phyloP scores from a whole-genome alignment of 2,797 vertebrate species.

The Gastrophryne carolinensis region DNA sequence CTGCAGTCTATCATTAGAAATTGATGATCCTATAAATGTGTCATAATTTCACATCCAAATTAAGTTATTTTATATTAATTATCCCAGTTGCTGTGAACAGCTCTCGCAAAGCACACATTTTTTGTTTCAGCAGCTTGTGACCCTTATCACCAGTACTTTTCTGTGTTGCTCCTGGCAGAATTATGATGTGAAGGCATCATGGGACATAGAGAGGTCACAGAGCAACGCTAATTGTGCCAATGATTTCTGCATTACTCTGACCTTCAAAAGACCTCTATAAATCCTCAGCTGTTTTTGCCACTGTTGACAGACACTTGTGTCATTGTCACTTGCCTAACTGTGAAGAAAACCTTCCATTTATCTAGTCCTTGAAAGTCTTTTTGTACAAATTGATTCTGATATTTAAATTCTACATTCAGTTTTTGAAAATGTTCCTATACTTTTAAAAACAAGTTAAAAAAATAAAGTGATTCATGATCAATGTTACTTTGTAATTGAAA shows the following conservation, averaged over 20 bases:
- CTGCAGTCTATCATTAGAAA: conserved; percentile 39
- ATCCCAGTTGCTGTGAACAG: conserved; percentile 36
- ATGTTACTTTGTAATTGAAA: neutral
- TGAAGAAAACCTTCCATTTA: conserved; percentile 6
- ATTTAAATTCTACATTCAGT: conserved; percentile 1
- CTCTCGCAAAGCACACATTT: conserved; percentile 17
- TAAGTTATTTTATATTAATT: conserved; percentile 44
- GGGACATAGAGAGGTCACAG: conserved; percentile 22
- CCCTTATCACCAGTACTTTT: conserved; percentile 29
- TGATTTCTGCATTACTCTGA: conserved; percentile 19
- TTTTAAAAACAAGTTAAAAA: neutral
- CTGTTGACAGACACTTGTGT: neutral
- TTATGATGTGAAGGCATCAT: conserved; percentile 36
- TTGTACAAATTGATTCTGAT: conserved; percentile 25
- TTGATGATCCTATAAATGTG: conserved; percentile 50
- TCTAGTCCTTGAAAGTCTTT: conserved; percentile 18
- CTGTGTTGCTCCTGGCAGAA: conserved; percentile 6
- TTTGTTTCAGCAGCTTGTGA: conserved; percentile 30
- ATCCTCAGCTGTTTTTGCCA: conserved; percentile 12
- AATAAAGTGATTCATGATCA: conserved; percentile 1
- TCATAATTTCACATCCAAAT: conserved; percentile 40
- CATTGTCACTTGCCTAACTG: conserved; percentile 13
- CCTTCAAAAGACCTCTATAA: conserved; percentile 29
- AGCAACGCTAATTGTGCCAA: conserved; percentile 24
- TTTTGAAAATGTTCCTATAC: neutral